These are phyloP conservation scores for Hydrophis major DNA, from an alignment of 2,797 vertebrate genomes.

Conservation along the genomic window DNA sequence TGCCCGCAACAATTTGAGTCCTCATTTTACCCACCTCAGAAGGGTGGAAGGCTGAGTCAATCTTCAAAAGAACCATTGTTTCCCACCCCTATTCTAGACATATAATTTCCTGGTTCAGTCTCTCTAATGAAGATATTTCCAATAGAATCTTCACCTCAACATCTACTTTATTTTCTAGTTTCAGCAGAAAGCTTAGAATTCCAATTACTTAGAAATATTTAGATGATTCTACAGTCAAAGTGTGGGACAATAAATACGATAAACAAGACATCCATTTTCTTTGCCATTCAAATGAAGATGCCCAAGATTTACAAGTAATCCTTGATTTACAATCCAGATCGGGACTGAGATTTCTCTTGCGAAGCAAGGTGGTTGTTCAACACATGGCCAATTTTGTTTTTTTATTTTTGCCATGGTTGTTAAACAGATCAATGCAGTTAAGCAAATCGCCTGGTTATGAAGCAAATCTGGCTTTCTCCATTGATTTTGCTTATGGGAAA, in stretches of 20 bases:
- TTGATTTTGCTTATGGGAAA: not conserved
- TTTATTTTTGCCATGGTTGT: not conserved
- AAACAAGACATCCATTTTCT: not conserved
- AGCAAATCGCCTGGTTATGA: not conserved
- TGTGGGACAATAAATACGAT: not conserved
- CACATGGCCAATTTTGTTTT: not conserved
- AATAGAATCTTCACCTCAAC: not conserved
- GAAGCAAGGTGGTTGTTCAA: not conserved
- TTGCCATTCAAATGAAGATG: not conserved
- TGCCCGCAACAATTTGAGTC: too few relatives aligned
- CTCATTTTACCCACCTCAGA: too few relatives aligned
- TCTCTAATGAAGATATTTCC: not conserved
- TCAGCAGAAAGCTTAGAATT: not conserved
- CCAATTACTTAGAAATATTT: not conserved
- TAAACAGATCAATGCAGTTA: not conserved
- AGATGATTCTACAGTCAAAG: not conserved
- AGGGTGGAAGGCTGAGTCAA: too few relatives aligned
- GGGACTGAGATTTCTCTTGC: not conserved
- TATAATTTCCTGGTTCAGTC: not conserved
- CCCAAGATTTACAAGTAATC: not conserved
- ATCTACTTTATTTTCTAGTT: not conserved
- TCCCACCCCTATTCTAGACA: not conserved
- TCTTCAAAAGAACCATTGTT: not conserved
- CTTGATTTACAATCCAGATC: not conserved
- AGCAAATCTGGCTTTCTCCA: not conserved